Base-by-base conservation (phyloP, 2,888 invertebrate genomes). In the Tipula confusa region DNA sequence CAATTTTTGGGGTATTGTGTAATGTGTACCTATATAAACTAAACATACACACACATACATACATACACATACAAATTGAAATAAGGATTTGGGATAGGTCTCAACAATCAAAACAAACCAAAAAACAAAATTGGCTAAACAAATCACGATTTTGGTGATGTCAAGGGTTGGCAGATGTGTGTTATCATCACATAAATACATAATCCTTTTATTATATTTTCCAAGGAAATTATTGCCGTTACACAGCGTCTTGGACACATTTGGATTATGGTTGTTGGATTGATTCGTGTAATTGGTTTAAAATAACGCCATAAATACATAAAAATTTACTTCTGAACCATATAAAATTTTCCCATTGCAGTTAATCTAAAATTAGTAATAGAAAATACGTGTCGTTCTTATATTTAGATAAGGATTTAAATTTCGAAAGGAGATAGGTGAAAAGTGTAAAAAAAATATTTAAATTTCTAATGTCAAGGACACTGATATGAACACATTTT, bases 101-200 rank as follows among this genome's bases (percentile, higher is more conserved):
- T 64, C 64, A 24, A 64, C n/a, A n/a, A n/a, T n/a, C n/a, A n/a
- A n/a, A n/a, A n/a, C n/a, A n/a, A n/a, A n/a, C 64, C 64, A 9
- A 9, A 64, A 64, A 43, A 43, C 4, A 43, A 43, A 43, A 43
- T 64, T 64, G 7, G 24, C n/a, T 24, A 64, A 64, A 64, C 64
- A 64, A 64, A 64, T 64, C 64, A 64, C 64, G 64, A 64, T 64
- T 33, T 24, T 24, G 6, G 7, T 11, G 24, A 24, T 64, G 64
- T 64, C 64, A 64, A 64, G 64, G 24, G 64, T 64, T 64, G 64
- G 64, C 64, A 64, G 64, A 64, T 64, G 64, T 64, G 64, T 64
- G 64, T 24, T 64, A 64, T 64, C 64, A 64, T 64, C 9, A 64
- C 64, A 64, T n/a, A n/a, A 24, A 64, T 24, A 24, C 64, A 64